phyloP scores from a whole-genome alignment of 2,113 vertebrate genomes.

The Nicator chloris region DNA sequence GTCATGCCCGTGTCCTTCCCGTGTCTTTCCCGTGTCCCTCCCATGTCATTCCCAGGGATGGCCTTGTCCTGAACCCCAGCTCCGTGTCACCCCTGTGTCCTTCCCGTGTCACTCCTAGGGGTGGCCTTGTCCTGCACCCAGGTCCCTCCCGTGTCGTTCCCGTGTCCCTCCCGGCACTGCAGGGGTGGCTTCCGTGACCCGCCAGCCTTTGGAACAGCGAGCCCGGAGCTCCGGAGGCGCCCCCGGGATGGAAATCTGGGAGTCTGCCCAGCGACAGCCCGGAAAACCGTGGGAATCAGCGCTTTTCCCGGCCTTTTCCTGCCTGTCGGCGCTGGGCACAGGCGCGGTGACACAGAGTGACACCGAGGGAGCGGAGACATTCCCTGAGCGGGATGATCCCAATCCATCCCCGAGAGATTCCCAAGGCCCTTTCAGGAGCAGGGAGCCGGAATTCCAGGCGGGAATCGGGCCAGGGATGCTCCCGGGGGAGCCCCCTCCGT shows the following conservation, averaged over 20 bases:
- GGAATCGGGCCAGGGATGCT: background rate
- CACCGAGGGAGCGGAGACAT: background rate
- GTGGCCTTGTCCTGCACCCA: no score
- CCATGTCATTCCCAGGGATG: fast-evolving
- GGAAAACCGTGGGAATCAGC: background rate
- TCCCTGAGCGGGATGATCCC: background rate
- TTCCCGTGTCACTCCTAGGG: background rate
- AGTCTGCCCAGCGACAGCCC: no score
- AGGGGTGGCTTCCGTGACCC: background rate
- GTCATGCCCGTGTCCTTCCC: fast-evolving
- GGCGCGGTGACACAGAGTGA: background rate
- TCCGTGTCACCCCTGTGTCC: no score
- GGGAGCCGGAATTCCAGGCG: background rate
- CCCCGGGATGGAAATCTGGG: background rate
- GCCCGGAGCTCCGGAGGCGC: fast-evolving
- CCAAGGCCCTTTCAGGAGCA: background rate
- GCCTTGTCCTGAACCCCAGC: background rate
- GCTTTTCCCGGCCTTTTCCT: no score
- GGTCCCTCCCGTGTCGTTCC: background rate
- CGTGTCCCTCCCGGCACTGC: fast-evolving
- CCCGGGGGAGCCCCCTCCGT: no score
- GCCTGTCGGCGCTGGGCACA: background rate
- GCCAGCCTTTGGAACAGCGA: fast-evolving
- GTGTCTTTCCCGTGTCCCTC: background rate
- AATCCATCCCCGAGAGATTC: background rate